A percentile compares a stretch with the other conserved stretches of the same genome.
These are phyloP conservation scores for Ailurus styani DNA, from an alignment of 2,113 vertebrate genomes.

Conservation along the genomic window DNA sequence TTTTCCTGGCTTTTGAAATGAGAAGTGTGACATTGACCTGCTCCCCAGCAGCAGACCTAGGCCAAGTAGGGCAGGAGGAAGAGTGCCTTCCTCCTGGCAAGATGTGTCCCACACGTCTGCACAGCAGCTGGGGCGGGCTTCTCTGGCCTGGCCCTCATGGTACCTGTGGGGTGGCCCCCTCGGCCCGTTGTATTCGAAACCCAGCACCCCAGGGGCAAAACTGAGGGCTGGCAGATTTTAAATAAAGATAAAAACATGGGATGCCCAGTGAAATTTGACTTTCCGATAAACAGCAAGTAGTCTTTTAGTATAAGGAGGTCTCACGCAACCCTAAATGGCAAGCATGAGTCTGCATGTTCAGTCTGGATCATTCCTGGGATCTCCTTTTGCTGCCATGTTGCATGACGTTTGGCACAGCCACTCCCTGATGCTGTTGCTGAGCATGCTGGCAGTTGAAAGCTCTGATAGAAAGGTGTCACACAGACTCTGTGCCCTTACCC, in stretches of 20 bases:
- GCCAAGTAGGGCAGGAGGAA: background rate
- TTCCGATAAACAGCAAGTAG: background rate
- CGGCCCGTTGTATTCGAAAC: background rate
- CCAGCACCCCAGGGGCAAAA: background rate
- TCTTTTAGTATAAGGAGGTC: background rate
- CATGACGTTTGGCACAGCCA: background rate
- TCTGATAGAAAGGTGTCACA: background rate
- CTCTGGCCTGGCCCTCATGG: background rate
- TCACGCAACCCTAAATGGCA: background rate
- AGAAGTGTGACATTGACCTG: background rate
- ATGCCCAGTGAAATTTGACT: background rate
- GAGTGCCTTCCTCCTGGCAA: background rate
- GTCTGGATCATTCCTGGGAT: background rate
- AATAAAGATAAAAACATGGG: background rate
- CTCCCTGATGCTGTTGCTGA: background rate
- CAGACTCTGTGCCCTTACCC: background rate
- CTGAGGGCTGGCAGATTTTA: background rate
- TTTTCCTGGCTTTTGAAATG: conserved; percentile 24
- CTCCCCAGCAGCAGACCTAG: background rate
- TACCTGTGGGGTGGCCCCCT: background rate
- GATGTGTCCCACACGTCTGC: background rate
- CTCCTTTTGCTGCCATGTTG: background rate
- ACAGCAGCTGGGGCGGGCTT: background rate
- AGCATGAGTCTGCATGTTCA: background rate
- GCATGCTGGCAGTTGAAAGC: background rate